These are phyloP conservation scores for Chondrilla cf. caribensis DNA, from an alignment of 37 sponge, comb jelly and placozoan genomes.

Conservation along the genomic window DNA sequence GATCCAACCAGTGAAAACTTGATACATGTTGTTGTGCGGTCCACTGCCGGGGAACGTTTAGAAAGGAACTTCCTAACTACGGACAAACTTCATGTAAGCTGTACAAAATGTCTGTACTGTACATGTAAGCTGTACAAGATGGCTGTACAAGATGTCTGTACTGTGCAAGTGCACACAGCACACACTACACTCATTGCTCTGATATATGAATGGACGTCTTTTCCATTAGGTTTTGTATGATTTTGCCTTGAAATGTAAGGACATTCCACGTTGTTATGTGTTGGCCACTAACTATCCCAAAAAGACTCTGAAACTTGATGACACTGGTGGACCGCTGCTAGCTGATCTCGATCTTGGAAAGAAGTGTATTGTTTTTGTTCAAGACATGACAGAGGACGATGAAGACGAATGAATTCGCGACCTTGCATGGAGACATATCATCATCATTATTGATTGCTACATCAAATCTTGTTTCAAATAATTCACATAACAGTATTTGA, in stretches of 20 bases:
- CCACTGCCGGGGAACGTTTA: conserved; percentile 41
- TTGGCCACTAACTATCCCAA: conserved; percentile 73
- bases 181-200: too few relatives aligned
- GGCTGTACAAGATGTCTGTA: too few relatives aligned
- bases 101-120: neutral
- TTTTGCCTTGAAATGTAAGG: conserved; percentile 44
- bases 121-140: too few relatives aligned
- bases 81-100: conserved; percentile 51
- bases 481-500: too few relatives aligned
- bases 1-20: neutral
- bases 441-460: too few relatives aligned
- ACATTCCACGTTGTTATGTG: conserved; percentile 21
- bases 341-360: conserved; percentile 42
- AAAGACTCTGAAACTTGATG: conserved; percentile 28
- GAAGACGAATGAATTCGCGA: too few relatives aligned
- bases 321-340: conserved; percentile 59
- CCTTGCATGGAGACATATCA: too few relatives aligned
- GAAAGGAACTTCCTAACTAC: conserved; percentile 51
- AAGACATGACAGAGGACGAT: conserved; percentile 47
- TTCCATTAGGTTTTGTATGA: conserved; percentile 75
- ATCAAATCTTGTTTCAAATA: too few relatives aligned
- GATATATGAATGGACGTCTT: too few relatives aligned
- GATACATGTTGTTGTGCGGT: conserved; percentile 34
- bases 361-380: conserved; percentile 62
- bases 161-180: too few relatives aligned